Evolutionary conservation across 2,797 vertebrate genomes (phyloP).

Genomic region (Sebastes oblongus): DNA sequence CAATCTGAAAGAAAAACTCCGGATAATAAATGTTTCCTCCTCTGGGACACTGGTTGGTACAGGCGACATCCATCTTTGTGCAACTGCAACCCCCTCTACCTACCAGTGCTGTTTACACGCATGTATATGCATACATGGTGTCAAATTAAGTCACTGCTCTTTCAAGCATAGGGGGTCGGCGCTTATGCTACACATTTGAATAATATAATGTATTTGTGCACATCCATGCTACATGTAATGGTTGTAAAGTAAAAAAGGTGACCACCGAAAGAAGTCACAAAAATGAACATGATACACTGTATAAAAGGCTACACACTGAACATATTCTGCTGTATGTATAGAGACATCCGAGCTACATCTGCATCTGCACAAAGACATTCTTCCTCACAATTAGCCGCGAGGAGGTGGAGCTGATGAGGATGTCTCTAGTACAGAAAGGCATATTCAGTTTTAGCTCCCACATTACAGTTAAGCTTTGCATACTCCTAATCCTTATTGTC

Average conservation of each 20-base stretch:
- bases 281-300: constrained; percentile 11
- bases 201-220: constrained; percentile 4
- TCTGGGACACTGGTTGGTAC: constrained; percentile 59
- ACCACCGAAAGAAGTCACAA: constrained; percentile 9
- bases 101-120: constrained; percentile 40
- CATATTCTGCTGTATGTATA: constrained; percentile 23
- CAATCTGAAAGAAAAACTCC: constrained; percentile 68
- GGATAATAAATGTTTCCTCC: constrained; percentile 80
- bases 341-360: constrained; percentile 47
- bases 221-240: neutral
- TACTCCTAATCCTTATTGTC: constrained; percentile 81
- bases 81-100: constrained; percentile 16
- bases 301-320: constrained; percentile 8
- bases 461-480: constrained; percentile 76
- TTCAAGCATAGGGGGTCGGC: neutral
- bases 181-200: constrained; percentile 6
- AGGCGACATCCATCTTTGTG: constrained; percentile 70
- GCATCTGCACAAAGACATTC: constrained; percentile 39
- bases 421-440: constrained; percentile 60
- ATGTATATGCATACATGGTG: constrained; percentile 40
- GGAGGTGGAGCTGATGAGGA: constrained; percentile 68
- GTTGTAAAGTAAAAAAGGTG: neutral
- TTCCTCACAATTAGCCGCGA: constrained; percentile 48
- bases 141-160: constrained; percentile 47
- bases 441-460: constrained; percentile 68